Conservation (phyloP, 2,113 vertebrate species). For the Grus americana region DNA sequence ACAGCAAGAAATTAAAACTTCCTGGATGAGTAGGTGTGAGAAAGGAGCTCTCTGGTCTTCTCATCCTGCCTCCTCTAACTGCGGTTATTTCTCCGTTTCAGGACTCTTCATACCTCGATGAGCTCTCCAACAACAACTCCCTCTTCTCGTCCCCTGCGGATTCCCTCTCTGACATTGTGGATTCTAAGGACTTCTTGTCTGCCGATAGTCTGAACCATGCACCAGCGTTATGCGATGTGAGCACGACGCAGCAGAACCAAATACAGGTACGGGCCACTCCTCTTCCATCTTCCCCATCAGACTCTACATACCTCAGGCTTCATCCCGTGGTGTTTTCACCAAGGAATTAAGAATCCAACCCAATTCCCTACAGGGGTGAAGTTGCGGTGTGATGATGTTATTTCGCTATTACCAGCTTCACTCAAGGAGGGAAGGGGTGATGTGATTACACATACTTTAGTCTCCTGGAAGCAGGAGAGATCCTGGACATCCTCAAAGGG, state of each 20-base stretch:
- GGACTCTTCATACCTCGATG: conserved; percentile 91
- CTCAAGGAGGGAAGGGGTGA: neutral
- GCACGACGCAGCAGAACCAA: conserved; percentile 78
- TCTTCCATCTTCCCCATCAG: neutral
- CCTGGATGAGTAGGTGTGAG: neutral
- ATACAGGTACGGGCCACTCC: conserved; percentile 76
- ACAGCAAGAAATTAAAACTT: neutral
- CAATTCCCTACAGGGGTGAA: rapidly evolving
- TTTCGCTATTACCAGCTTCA: rapidly evolving
- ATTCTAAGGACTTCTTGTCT: conserved; percentile 80
- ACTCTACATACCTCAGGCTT: neutral
- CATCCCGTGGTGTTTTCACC: neutral
- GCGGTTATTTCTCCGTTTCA: neutral
- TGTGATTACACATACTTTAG: neutral
- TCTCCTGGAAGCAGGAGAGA: neutral
- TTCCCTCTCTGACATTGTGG: conserved; percentile 89
- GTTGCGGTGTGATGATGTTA: neutral
- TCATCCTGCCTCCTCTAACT: neutral
- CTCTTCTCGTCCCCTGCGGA: conserved; percentile 91
- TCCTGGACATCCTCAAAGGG: neutral
- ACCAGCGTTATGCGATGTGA: conserved; percentile 92
- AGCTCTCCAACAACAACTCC: conserved; percentile 86
- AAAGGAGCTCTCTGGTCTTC: neutral
- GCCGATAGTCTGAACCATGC: conserved; percentile 82
- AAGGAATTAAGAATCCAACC: neutral